Evolutionary conservation across 1,140 invertebrate species (phyloP).

Genomic region (Nylanderia fulva): DNA sequence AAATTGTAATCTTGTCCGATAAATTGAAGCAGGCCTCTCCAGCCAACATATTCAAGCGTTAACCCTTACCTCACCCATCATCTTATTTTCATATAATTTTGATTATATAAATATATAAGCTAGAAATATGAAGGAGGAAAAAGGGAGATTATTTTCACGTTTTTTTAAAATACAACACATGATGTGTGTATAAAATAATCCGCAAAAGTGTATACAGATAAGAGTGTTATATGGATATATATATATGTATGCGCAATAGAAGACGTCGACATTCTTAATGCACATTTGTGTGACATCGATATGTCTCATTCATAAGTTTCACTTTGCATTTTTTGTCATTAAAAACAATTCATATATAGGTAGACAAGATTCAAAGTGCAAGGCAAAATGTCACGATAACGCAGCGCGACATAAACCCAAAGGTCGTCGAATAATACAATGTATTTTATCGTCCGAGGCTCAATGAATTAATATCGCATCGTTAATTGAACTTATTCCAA

Average conservation of each 20-base stretch:
- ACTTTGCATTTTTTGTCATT: background rate
- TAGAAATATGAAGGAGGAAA: no score
- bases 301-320: constrained; percentile 12
- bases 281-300: background rate
- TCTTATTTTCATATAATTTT: constrained; percentile 27
- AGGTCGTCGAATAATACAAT: constrained; percentile 10
- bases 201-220: no score
- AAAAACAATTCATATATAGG: background rate
- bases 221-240: background rate
- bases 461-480: constrained; percentile 23
- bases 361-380: background rate
- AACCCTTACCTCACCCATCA: constrained; percentile 20
- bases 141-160: background rate
- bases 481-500: constrained; percentile 4
- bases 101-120: constrained; percentile 27
- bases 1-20: constrained; percentile 59
- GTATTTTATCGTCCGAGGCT: background rate
- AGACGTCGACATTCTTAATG: background rate
- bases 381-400: background rate
- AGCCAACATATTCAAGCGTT: background rate
- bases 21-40: constrained; percentile 33
- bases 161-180: background rate
- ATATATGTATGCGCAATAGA: background rate
- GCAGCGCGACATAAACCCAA: no score
- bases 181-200: background rate